A percentile compares a stretch with the other conserved stretches of the same genome.
Conservation (phyloP, 2,888 invertebrate genomes). For the Drosophila multiciliata region DNA sequence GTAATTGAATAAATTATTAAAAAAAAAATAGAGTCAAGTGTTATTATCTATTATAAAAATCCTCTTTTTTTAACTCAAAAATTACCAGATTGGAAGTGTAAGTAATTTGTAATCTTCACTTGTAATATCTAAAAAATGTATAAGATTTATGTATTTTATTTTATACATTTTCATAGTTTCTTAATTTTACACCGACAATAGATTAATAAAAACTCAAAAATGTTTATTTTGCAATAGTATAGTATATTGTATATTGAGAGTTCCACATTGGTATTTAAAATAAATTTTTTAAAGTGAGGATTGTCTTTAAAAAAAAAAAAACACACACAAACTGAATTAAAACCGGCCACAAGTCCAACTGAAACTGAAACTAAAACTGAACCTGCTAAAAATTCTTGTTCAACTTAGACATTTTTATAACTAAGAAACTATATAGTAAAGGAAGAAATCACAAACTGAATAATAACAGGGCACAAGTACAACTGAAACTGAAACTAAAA, state of each 20-base stretch:
- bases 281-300: too few species aligned
- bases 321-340: too few species aligned
- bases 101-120: background rate
- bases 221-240: accelerated
- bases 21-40: background rate
- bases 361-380: too few species aligned
- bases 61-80: background rate
- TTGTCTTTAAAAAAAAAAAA: too few species aligned
- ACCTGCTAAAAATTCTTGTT: too few species aligned
- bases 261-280: too few species aligned
- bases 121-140: too few species aligned
- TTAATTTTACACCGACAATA: background rate
- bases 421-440: background rate
- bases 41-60: background rate
- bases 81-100: background rate
- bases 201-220: background rate
- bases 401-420: too few species aligned
- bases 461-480: background rate
- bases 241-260: background rate
- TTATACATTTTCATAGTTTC: background rate
- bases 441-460: background rate
- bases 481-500: background rate
- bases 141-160: background rate
- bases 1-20: background rate
- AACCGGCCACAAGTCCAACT: too few species aligned